phyloP scores from a whole-genome alignment of 2,113 vertebrate species.

The Saccopteryx bilineata region DNA sequence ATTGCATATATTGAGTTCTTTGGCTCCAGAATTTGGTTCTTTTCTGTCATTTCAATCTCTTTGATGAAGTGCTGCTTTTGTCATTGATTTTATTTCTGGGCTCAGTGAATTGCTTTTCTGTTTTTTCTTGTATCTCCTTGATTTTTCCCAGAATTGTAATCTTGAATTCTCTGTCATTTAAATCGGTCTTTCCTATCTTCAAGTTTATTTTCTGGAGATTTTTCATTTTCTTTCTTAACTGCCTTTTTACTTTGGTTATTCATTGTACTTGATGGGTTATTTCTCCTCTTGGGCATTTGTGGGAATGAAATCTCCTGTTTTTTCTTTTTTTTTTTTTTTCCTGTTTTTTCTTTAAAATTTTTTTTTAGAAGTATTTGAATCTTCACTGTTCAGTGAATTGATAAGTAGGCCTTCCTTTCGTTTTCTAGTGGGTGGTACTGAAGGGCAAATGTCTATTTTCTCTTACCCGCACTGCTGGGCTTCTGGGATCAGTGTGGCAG shows the following conservation, averaged over 20 bases:
- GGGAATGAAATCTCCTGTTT: not conserved
- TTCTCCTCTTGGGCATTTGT: not conserved
- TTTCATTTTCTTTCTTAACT: not conserved
- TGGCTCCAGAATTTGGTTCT: not conserved
- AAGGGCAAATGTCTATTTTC: not conserved
- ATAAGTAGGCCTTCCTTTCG: not conserved
- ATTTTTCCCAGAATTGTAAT: not conserved
- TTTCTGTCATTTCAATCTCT: not conserved
- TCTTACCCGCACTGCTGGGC: not conserved
- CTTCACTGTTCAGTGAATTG: not conserved
- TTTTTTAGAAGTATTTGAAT: not conserved
- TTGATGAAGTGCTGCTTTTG: not conserved
- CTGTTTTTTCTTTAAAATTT: too few species aligned
- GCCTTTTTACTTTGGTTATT: not conserved
- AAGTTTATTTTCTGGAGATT: not conserved
- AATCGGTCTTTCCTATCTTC: not conserved
- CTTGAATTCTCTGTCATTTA: not conserved
- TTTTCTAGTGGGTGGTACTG: not conserved
- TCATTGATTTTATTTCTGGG: not conserved
- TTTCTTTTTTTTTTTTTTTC: too few species aligned
- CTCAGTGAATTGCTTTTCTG: not conserved
- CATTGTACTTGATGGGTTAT: not conserved
- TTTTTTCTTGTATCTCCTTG: not conserved
- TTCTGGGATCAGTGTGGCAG: not conserved
- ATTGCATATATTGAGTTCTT: not conserved